A percentile compares a stretch with the other conserved stretches of the same genome.
These are phyloP conservation scores for Temnothorax rugatulus DNA, from an alignment of 2,888 invertebrate genomes.

Conservation along the genomic window DNA sequence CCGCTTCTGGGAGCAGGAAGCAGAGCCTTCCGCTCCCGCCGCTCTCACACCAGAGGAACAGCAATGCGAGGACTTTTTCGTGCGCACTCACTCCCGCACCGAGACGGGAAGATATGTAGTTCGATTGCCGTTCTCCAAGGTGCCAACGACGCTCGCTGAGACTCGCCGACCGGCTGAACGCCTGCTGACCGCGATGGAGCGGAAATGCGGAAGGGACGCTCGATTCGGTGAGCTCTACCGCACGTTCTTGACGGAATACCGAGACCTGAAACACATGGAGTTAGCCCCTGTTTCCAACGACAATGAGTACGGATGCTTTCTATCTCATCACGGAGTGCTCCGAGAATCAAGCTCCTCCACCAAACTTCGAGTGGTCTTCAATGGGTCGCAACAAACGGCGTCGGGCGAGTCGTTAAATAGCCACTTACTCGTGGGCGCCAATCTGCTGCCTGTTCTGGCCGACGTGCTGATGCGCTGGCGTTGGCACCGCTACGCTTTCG, in stretches of 20 bases:
- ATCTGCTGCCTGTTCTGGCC: not conserved
- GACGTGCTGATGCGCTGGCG: not conserved
- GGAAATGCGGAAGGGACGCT: not conserved
- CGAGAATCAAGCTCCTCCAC: too few relatives aligned
- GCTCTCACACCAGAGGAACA: too few relatives aligned
- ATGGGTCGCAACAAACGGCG: not conserved
- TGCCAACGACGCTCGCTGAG: not conserved
- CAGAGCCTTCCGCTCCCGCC: too few relatives aligned
- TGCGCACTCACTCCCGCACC: too few relatives aligned
- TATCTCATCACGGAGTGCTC: too few relatives aligned
- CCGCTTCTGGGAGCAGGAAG: too few relatives aligned
- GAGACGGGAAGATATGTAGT: too few relatives aligned
- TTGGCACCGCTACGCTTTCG: not conserved
- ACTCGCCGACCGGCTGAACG: not conserved
- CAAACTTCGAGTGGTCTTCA: not conserved
- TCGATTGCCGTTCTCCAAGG: too few relatives aligned
- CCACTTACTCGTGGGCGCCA: not conserved
- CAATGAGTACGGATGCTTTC: too few relatives aligned
- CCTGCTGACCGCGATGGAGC: not conserved
- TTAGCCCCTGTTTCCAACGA: too few relatives aligned
- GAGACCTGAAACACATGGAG: not conserved
- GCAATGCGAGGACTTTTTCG: too few relatives aligned
- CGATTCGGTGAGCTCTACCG: not conserved
- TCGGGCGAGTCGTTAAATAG: too few relatives aligned
- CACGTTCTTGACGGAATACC: not conserved